These are phyloP conservation scores for Heliocidaris erythrogramma DNA, from an alignment of 35 echinoderm and acorn worm species.

Conservation along the genomic window DNA sequence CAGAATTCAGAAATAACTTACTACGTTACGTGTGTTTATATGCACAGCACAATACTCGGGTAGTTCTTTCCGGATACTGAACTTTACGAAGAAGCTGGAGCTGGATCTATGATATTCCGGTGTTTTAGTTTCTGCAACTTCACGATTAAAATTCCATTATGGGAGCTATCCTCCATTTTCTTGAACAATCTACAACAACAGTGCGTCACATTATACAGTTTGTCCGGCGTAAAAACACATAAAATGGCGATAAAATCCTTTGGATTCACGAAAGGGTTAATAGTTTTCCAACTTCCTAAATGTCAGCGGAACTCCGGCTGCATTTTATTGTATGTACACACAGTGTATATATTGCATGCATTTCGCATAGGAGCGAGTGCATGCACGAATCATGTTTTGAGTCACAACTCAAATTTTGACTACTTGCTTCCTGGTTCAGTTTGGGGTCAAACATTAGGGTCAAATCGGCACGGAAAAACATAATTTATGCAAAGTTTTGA, in stretches of 20 bases:
- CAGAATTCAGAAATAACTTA: background rate
- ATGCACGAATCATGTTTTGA: slow-evolving; percentile 16
- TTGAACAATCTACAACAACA: background rate
- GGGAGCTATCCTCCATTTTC: slow-evolving; percentile 8
- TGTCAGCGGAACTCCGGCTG: background rate
- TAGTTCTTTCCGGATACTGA: background rate
- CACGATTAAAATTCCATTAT: background rate
- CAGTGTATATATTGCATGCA: background rate
- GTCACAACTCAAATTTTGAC: slow-evolving; percentile 38
- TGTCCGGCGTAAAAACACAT: background rate
- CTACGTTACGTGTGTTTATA: background rate
- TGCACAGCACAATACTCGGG: background rate
- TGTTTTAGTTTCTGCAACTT: background rate
- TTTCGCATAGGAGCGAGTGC: background rate
- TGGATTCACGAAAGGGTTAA: background rate
- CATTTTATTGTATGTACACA: background rate
- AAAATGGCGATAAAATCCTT: background rate
- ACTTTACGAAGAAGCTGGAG: background rate
- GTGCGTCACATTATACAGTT: background rate
- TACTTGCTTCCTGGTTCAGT: slow-evolving; percentile 41
- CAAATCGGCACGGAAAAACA: slow-evolving; percentile 36
- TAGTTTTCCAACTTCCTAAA: background rate
- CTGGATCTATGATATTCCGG: background rate
- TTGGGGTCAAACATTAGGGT: slow-evolving; percentile 36
- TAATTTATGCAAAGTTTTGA: slow-evolving; percentile 45